Conservation (phyloP, 2,888 invertebrate genomes). For the Falcaria lacertinaria region DNA sequence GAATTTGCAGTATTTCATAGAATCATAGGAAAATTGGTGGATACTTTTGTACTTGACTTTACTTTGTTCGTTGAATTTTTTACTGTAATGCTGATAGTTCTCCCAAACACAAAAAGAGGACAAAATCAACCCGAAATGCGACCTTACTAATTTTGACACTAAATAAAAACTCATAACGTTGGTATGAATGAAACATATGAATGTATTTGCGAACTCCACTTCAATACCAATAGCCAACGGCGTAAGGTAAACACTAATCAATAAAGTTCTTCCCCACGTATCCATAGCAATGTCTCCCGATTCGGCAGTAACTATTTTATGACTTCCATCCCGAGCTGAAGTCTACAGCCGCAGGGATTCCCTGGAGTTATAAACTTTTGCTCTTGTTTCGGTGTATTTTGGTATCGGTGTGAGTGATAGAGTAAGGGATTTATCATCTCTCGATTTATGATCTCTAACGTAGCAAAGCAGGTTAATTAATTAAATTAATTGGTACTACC, state of each 20-base stretch:
- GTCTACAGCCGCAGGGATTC: conserved; percentile 30
- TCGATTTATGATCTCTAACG: no score
- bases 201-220: background rate
- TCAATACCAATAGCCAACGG: background rate
- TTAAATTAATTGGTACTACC: no score
- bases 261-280: conserved; percentile 11
- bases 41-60: no score
- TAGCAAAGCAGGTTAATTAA: no score
- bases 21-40: no score
- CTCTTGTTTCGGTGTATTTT: conserved; percentile 18
- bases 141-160: no score
- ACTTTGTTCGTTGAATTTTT: no score
- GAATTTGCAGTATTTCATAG: conserved; percentile 28
- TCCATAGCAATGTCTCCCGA: conserved; percentile 31
- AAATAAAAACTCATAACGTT: background rate
- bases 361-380: conserved; percentile 28
- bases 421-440: no score
- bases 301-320: conserved; percentile 63
- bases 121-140: no score
- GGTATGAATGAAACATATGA: background rate
- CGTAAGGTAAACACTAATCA: conserved; percentile 5
- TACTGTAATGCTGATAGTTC: no score
- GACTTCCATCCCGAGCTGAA: conserved; percentile 44
- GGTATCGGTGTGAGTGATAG: no score
- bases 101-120: no score